phyloP scores from a whole-genome alignment of 1,140 invertebrate genomes.

The Chlorops oryzae region DNA sequence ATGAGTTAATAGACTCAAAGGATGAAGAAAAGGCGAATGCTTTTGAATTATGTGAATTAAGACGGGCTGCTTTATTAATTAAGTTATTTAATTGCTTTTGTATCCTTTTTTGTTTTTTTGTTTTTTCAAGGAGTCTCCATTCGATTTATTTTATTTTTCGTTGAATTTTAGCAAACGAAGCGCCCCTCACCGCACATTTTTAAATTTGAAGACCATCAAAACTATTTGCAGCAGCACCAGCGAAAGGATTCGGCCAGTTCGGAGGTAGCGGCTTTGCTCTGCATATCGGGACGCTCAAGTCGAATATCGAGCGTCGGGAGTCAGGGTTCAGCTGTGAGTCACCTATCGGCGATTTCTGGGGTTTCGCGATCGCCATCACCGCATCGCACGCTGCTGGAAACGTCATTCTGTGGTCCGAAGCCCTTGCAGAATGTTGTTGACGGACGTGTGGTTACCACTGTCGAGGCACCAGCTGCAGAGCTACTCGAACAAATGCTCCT shows the following conservation, averaged over 20 bases:
- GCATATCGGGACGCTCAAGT: conserved; percentile 74
- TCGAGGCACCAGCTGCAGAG: conserved; percentile 52
- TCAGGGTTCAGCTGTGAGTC: conserved; percentile 59
- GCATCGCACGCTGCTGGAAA: conserved; percentile 80
- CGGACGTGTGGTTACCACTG: conserved; percentile 36
- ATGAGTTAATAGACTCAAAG: too few relatives aligned
- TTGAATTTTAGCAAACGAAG: conserved; percentile 44
- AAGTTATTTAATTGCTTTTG: too few relatives aligned
- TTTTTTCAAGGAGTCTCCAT: too few relatives aligned
- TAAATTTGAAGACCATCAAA: conserved; percentile 54
- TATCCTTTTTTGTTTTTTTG: neutral
- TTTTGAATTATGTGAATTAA: too few relatives aligned
- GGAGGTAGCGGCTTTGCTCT: conserved; percentile 58
- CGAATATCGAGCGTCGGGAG: conserved; percentile 71
- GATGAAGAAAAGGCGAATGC: too few relatives aligned
- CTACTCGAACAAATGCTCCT: conserved; percentile 62
- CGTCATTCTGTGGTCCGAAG: conserved; percentile 80
- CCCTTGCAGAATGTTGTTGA: conserved; percentile 51
- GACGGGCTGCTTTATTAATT: too few relatives aligned
- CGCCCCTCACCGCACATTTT: conserved; percentile 49
- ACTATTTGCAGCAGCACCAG: conserved; percentile 54
- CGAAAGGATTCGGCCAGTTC: conserved; percentile 71
- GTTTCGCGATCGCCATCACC: conserved; percentile 73
- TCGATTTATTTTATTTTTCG: too few relatives aligned
- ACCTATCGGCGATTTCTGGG: conserved; percentile 64